Evolutionary conservation across 2,888 invertebrate species (phyloP), one percentile per base, ranked within the genome.

Genomic region (Tetheella fluctuosa): DNA sequence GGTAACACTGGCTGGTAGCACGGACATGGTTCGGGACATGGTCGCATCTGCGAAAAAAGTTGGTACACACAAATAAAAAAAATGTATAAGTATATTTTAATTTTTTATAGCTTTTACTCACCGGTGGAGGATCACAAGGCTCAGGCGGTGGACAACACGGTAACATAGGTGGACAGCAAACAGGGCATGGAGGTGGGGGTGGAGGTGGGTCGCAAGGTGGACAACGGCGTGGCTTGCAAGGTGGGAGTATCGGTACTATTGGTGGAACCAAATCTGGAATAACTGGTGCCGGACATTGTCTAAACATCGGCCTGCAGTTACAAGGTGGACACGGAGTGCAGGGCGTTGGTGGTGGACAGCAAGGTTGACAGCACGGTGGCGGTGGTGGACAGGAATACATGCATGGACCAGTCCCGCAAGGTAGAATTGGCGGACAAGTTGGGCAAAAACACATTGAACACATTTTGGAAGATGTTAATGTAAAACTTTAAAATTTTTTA

Each of bases 281-380:
- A 13, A 84, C 75, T 2, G 91, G 92, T 8, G 90, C 84, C 1
- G 92, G 92, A 57, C 91, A 90, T 59, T 76, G 90, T 58, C 91
- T 77, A 68, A 81, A 91, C 52, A 73, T 68, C 7, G 91, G 86
- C 30, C 67, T 76, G 73, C 92, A 93, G 52, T 57, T 81, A 70
- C 93, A 93, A 5, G 87, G 86, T 0, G 91, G 91, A 63, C 89
- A 90, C 13, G 92, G 90, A 54, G 93, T 86, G 74, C 93, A 88
- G 0, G 91, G 88, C 57, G 80, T 71, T 52, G 90, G 86, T 25
- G 93, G 88, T 0, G 88, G 88, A 63, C 88, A 87, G 67, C 88
- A 89, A 1, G 91, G 88, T 79, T 88, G 85, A 59, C 84, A 85
- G 62, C 90, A 86, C 10, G 84, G 82, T 1, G 82, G 76, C 23